Evolutionary conservation across 2,113 vertebrate genomes (phyloP).

Genomic region (Lucifuga dentata): DNA sequence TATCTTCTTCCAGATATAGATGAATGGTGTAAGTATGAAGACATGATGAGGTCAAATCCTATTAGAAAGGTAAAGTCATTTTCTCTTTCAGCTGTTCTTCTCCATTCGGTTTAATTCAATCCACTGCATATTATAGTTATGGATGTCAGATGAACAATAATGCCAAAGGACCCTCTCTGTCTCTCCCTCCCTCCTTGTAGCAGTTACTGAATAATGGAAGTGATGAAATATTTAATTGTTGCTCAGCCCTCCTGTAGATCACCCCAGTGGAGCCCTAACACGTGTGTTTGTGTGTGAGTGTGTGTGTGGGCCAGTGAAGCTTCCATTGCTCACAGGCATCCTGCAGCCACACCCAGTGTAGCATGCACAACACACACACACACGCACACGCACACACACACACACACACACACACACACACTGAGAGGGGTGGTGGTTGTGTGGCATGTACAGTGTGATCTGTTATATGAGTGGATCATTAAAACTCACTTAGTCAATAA

Average conservation of each 20-base stretch:
- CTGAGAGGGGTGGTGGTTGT: conserved; percentile 21
- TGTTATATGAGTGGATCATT: conserved; percentile 44
- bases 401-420: not conserved
- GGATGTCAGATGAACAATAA: conserved; percentile 21
- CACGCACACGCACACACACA: conserved; percentile 15
- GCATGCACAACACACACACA: conserved; percentile 11
- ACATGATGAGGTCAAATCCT: too few relatives aligned
- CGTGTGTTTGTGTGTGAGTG: conserved; percentile 3
- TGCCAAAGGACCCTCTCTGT: conserved; percentile 11
- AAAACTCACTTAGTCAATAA: conserved; percentile 49
- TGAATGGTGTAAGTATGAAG: not conserved
- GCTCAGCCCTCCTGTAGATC: conserved; percentile 75
- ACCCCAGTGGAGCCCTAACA: conserved; percentile 65
- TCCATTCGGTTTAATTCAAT: not conserved
- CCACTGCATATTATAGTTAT: not conserved
- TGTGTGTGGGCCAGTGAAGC: conserved; percentile 29
- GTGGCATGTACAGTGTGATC: conserved; percentile 23
- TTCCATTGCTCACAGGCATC: conserved; percentile 41
- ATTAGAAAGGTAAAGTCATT: too few relatives aligned
- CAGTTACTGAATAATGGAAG: conserved; percentile 80
- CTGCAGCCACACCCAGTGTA: conserved; percentile 61
- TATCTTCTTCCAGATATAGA: not conserved
- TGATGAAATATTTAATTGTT: conserved; percentile 84
- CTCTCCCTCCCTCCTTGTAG: conserved; percentile 48
- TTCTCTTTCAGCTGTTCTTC: conserved; percentile 1